Base-by-base conservation (phyloP, 2,113 vertebrate genomes). In the Poecilia latipinna region DNA sequence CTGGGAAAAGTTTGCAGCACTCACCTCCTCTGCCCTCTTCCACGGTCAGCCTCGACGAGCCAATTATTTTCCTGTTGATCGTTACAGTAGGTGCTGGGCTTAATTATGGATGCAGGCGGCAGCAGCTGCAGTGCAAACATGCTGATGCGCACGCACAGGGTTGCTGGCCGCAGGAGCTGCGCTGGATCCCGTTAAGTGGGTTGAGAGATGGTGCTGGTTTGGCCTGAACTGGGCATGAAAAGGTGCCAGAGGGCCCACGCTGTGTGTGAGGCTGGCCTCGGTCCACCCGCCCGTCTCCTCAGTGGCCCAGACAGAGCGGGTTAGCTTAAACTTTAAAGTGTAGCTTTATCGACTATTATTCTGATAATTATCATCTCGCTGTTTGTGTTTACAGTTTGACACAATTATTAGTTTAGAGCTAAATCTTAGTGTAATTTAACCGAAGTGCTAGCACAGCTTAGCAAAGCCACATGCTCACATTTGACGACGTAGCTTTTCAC, bases 21-120 rank as follows among this genome's bases (percentile, higher is more conserved):
- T 65, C 70, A 61, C 75, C 74, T 71, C 70, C 44, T n/a, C 68
- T 29, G 68, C 51, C 39, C 39, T 28, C 11, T 33, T 5, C n/a
- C 69, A 32, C 12, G 29, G 64, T 33, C 39, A 67, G 10, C 77
- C 79, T 10, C 44, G 32, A 77, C 79, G 8, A 60, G 65, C 86
- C 88, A 92, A 86, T 92, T 91, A 89, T 75, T 83, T 75, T 82
- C 70, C 84, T 62, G 83, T 85, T 82, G 78, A 90, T 86, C 78
- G 77, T 39, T 64, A 44, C 65, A 29, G 65, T 67, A 67, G 82
- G 74, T 75, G 86, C 74, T 33, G 68, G 82, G 72, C 89, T 86
- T 90, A 86, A 92, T 92, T 92, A 90, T 42, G 82, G 77, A 93
- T 87, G 88, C 82, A 89, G 87, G 79, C 77, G 28, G 82, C 85